phyloP scores from a whole-genome alignment of 2,113 vertebrate species.

The Lepisosteus osseus region DNA sequence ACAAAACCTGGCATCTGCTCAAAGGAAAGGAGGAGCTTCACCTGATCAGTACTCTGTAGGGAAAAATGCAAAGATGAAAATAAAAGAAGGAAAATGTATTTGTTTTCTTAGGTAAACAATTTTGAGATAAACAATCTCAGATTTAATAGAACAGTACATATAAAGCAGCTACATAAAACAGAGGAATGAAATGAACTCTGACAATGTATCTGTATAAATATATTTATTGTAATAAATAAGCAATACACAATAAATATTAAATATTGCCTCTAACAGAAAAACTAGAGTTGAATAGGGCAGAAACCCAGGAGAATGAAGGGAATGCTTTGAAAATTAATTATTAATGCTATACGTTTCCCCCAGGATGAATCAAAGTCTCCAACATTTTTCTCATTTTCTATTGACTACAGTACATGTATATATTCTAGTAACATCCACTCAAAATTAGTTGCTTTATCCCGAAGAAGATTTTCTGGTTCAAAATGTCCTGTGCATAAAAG shows the following conservation, averaged over 20 bases:
- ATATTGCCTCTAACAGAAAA: background rate
- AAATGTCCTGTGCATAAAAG: background rate
- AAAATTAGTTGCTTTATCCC: background rate
- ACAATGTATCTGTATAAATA: conserved; percentile 1
- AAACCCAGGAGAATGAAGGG: background rate
- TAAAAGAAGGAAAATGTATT: no score
- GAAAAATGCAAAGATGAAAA: no score
- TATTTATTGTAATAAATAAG: conserved; percentile 3
- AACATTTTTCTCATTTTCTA: background rate
- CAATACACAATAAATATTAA: conserved; percentile 7
- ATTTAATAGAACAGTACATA: no score
- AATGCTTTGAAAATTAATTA: conserved; percentile 2
- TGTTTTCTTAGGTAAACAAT: no score
- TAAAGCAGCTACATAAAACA: background rate
- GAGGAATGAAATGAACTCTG: background rate
- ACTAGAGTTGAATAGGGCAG: background rate
- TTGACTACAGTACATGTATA: background rate
- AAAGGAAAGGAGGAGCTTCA: no score
- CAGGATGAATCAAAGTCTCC: background rate
- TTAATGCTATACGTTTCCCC: background rate
- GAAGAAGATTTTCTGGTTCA: background rate
- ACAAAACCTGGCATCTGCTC: no score
- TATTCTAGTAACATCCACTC: background rate
- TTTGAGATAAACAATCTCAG: no score
- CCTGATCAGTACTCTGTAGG: no score